Base-by-base conservation (phyloP, 2,797 vertebrate genomes). In the Falco biarmicus region DNA sequence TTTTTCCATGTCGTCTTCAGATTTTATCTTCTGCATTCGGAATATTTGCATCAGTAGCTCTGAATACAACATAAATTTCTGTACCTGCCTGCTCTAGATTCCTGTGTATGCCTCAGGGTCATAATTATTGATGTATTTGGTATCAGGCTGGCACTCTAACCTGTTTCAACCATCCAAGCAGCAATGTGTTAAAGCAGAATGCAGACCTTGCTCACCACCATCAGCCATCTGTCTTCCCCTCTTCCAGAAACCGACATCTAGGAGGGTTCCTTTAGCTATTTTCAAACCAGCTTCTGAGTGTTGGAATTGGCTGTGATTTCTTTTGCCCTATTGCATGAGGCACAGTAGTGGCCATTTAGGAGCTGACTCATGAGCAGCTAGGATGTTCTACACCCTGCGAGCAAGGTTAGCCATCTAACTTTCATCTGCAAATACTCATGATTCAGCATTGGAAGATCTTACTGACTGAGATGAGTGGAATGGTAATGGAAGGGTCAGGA, bases 401-500 rank as follows among this genome's bases (percentile, higher is more conserved):
- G 53, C 41, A 64, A 85, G 83, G 45, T 32, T 60, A 64, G 15
- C 45, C 1, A 3, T 76, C 39, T 76, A 28, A 70, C 71, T 91
- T 95, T 57, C 34, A 84, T 93, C 57, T 96, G 54, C 65, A 78
- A 86, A 57, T 56, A 56, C 24, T 88, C 24, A 29, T 82, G 63
- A 93, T 90, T 93, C 57, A 95, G 3, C 32, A n/a, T 56, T 32
- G 28, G 34, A 80, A 90, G 45, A 86, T 78, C 45, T 75, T 84
- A 43, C 24, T 93, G 50, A 89, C 48, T 85, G 90, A 83, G 73
- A 9, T 21, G 84, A 66, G 68, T 81, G 69, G 45, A 89, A 92
- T 92, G 57, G 41, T 71, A 84, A 69, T 88, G 63, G 61, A 88
- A 81, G 65, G n/a, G n/a, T 28, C 82, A 85, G 71, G 76, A 95